Evolutionary conservation across 2,888 invertebrate genomes (phyloP).

Genomic region (Chrysodeixis includens): DNA sequence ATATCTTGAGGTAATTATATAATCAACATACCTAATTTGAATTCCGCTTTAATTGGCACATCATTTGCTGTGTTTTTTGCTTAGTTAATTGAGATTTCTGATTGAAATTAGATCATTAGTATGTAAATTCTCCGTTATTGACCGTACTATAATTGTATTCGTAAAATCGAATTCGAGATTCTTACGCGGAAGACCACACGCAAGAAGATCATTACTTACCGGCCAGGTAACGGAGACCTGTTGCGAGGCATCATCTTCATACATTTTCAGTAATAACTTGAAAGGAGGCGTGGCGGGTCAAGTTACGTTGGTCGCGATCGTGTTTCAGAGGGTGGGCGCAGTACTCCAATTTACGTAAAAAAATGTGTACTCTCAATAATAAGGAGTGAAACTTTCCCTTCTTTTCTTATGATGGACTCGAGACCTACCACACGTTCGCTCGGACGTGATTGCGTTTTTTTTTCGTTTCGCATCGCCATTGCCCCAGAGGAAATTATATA

Average conservation of each 20-base stretch:
- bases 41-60: constrained; percentile 71
- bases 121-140: constrained; percentile 68
- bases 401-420: constrained; percentile 62
- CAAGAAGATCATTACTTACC: constrained; percentile 71
- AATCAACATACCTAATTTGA: constrained; percentile 71
- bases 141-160: constrained; percentile 65
- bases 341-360: constrained; percentile 76
- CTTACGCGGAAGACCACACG: constrained; percentile 78
- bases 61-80: constrained; percentile 68
- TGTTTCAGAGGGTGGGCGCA: constrained; percentile 72
- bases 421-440: constrained; percentile 64
- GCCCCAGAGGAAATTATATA: constrained; percentile 44
- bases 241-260: constrained; percentile 59
- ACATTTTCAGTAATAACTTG: constrained; percentile 62
- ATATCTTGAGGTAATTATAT: constrained; percentile 67
- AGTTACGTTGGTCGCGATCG: constrained; percentile 61
- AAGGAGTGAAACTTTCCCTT: constrained; percentile 70
- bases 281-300: constrained; percentile 61
- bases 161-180: constrained; percentile 69
- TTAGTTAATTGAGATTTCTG: constrained; percentile 63
- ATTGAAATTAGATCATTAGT: constrained; percentile 73
- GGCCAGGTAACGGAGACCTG: constrained; percentile 66
- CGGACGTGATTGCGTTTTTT: constrained; percentile 50
- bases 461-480: constrained; percentile 27
- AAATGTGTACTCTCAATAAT: constrained; percentile 66